Percentiles rank a stretch among this genome's conserved stretches.
Conservation (phyloP, 2,888 invertebrate species). For the Meganola albula region DNA sequence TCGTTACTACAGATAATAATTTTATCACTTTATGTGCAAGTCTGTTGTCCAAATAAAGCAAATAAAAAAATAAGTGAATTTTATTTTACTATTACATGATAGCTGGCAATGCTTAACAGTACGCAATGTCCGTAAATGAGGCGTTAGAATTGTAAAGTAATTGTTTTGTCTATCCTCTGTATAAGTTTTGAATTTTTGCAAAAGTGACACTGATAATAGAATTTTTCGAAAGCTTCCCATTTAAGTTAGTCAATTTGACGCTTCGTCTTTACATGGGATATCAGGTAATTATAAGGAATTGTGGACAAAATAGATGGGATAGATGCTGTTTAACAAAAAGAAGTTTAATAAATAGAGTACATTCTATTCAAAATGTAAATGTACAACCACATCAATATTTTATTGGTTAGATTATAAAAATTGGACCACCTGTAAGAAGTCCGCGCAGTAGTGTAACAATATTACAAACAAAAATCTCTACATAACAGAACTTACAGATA, state of each 20-base stretch:
- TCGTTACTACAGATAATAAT: conserved; percentile 28
- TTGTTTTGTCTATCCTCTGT: no score
- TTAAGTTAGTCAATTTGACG: no score
- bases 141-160: no score
- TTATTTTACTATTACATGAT: no score
- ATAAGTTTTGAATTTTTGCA: no score
- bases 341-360: conserved; percentile 74
- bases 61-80: no score
- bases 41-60: conserved; percentile 34
- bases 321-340: conserved; percentile 61
- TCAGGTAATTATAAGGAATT: neutral
- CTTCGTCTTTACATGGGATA: no score
- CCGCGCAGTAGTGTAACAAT: conserved; percentile 73
- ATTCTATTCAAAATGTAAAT: conserved; percentile 77
- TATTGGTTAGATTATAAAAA: conserved; percentile 78
- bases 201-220: no score
- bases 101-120: no score
- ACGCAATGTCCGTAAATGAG: no score
- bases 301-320: conserved; percentile 47
- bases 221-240: no score
- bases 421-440: conserved; percentile 73
- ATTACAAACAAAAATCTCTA: conserved; percentile 78
- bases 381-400: conserved; percentile 78
- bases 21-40: conserved; percentile 32
- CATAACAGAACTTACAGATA: conserved; percentile 77